Conservation (phyloP, 2,113 vertebrate species). For the Raja brachyura region DNA sequence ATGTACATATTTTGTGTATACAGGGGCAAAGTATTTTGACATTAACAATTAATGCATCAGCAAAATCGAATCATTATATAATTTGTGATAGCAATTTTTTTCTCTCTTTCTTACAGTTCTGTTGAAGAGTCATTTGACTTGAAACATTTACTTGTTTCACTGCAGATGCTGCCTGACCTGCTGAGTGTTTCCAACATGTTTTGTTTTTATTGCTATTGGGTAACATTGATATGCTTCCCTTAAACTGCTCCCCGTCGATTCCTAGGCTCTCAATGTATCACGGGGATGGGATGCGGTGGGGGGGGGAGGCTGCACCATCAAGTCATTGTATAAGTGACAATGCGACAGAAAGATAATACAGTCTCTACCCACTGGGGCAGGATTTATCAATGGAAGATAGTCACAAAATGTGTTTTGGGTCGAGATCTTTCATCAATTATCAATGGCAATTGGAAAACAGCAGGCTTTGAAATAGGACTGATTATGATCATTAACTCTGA, state of each 20-base stretch:
- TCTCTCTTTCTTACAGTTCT: no score
- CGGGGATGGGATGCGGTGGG: no score
- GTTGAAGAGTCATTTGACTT: no score
- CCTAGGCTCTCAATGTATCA: background rate
- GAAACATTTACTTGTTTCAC: no score
- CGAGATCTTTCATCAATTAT: background rate
- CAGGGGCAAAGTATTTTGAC: background rate
- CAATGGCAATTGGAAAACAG: background rate
- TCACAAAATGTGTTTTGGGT: no score
- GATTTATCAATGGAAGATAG: background rate
- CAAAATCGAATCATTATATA: background rate
- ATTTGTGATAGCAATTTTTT: background rate
- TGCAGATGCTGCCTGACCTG: no score
- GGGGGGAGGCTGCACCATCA: no score
- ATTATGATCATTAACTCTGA: background rate
- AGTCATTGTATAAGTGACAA: background rate
- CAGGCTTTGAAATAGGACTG: background rate
- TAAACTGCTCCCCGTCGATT: background rate
- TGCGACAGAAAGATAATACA: background rate
- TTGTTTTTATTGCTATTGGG: background rate
- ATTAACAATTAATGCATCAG: background rate
- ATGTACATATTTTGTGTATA: no score
- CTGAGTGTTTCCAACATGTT: no score
- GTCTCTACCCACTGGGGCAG: background rate
- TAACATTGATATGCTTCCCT: background rate